Percentiles rank a stretch among this genome's conserved stretches.
Conservation (phyloP, 2,113 vertebrate species). For the Rhinoderma darwinii region DNA sequence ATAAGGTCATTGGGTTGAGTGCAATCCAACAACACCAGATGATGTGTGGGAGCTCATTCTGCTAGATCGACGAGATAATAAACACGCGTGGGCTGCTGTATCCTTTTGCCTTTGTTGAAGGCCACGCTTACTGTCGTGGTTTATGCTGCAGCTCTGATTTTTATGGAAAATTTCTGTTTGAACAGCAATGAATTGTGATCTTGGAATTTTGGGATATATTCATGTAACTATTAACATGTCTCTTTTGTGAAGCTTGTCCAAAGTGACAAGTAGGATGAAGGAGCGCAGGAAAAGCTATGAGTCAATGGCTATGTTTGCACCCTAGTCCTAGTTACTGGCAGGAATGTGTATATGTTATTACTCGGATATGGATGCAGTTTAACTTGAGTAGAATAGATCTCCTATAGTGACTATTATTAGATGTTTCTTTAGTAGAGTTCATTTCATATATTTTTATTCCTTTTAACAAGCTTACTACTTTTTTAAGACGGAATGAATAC, state of each 20-base stretch:
- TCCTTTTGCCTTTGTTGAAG: not conserved
- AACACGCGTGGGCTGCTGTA: slow-evolving; percentile 33
- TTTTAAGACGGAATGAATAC: not conserved
- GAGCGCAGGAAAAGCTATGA: too few relatives aligned
- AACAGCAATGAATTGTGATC: not conserved
- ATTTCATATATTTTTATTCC: not conserved
- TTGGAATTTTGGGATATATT: not conserved
- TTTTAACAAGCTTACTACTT: not conserved
- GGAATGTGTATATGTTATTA: not conserved
- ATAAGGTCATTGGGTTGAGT: slow-evolving; percentile 33
- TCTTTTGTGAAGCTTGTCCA: not conserved
- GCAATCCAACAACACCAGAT: slow-evolving; percentile 10
- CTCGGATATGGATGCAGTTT: not conserved
- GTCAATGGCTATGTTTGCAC: not conserved
- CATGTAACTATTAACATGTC: not conserved
- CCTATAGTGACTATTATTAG: too few relatives aligned
- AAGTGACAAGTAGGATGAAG: too few relatives aligned
- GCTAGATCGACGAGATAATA: slow-evolving; percentile 47
- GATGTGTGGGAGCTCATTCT: slow-evolving; percentile 37
- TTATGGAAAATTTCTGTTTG: not conserved
- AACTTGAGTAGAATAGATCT: not conserved
- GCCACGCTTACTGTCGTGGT: not conserved
- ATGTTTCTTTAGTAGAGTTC: not conserved
- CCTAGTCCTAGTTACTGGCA: not conserved
- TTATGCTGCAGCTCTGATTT: not conserved